Percentiles rank a stretch among this genome's conserved stretches.
phyloP scores from a whole-genome alignment of 2,113 vertebrate species.

The Synodontis membranacea region DNA sequence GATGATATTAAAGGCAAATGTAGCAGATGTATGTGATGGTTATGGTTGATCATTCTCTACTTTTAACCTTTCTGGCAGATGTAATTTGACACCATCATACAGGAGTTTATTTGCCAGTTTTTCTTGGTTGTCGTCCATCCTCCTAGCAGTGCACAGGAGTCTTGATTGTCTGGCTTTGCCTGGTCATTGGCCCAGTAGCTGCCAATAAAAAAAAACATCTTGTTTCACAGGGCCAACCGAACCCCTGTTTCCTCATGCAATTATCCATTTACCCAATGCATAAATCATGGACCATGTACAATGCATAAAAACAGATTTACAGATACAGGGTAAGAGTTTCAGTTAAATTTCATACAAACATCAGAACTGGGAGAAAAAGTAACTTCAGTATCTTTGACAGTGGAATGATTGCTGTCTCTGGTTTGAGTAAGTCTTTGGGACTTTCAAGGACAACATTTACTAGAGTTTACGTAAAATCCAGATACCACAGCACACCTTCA shows the following conservation, averaged over 20 bases:
- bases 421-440: too few species aligned
- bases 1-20: background rate
- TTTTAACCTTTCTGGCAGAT: slow-evolving; percentile 64
- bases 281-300: too few species aligned
- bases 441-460: too few species aligned
- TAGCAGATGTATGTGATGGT: background rate
- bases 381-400: too few species aligned
- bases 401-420: too few species aligned
- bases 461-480: too few species aligned
- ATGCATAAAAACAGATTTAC: too few species aligned
- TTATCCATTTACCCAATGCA: too few species aligned
- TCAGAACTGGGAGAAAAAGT: too few species aligned
- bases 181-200: slow-evolving; percentile 53
- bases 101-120: slow-evolving; percentile 58
- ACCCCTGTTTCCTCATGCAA: background rate
- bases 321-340: too few species aligned
- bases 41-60: background rate
- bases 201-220: slow-evolving; percentile 26
- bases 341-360: too few species aligned
- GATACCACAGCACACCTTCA: too few species aligned
- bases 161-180: accelerated
- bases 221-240: background rate
- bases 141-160: slow-evolving; percentile 58
- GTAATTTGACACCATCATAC: slow-evolving; percentile 45
- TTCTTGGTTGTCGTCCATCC: background rate